Percentiles rank a stretch among this genome's conserved stretches.
These are phyloP conservation scores for Eutrigla gurnardus DNA, from an alignment of 2,797 vertebrate species.

Conservation along the genomic window DNA sequence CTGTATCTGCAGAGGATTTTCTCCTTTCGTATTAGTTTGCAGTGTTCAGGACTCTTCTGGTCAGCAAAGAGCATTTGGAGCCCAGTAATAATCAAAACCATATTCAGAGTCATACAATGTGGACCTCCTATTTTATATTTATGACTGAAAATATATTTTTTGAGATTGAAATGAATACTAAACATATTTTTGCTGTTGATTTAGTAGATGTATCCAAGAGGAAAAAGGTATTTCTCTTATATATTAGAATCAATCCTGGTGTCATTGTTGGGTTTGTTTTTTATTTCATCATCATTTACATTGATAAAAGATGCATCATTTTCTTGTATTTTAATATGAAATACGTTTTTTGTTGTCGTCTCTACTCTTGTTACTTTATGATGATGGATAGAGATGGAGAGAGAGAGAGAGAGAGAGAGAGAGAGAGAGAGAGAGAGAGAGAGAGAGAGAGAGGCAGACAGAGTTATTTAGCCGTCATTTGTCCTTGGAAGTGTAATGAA, in stretches of 20 bases:
- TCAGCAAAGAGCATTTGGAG: too few species aligned
- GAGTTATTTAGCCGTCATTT: slow-evolving; percentile 62
- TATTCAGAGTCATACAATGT: not conserved
- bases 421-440: slow-evolving; percentile 21
- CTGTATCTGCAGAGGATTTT: too few species aligned
- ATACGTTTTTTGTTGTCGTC: slow-evolving; percentile 19
- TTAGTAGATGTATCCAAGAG: not conserved
- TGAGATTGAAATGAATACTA: not conserved
- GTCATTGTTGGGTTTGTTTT: not conserved
- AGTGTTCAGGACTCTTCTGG: too few species aligned
- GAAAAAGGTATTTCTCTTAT: not conserved
- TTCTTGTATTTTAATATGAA: slow-evolving; percentile 9
- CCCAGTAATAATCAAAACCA: not conserved
- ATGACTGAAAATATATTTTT: not conserved
- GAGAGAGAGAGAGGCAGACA: slow-evolving; percentile 42
- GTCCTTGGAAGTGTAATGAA: slow-evolving; percentile 79
- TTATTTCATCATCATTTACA: not conserved
- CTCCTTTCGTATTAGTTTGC: too few species aligned
- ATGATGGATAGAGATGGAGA: slow-evolving; percentile 27
- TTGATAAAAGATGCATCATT: not conserved
- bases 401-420: slow-evolving; percentile 21
- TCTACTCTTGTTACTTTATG: slow-evolving; percentile 21
- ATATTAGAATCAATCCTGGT: not conserved
- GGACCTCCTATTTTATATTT: not conserved
- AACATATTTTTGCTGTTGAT: not conserved